These are phyloP conservation scores for Platygyra sinensis DNA, from an alignment of 64 coral and sea anemone genomes.

Conservation along the genomic window DNA sequence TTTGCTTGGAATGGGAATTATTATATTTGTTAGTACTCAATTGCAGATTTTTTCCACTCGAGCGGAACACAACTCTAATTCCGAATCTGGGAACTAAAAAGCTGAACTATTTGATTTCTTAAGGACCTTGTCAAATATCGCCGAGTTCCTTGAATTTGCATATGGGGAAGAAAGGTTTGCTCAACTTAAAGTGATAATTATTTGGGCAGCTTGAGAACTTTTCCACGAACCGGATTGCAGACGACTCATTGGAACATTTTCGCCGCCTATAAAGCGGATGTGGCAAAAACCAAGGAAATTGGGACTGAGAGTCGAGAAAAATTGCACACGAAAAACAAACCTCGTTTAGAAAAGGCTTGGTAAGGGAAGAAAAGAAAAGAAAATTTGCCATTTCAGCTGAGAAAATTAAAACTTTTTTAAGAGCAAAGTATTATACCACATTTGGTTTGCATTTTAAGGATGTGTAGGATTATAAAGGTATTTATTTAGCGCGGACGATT, in stretches of 20 bases:
- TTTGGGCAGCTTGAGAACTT: neutral
- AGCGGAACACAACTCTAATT: neutral
- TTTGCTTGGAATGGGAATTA: neutral
- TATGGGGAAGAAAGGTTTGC: neutral
- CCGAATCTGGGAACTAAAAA: neutral
- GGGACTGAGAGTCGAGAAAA: neutral
- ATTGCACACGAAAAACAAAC: neutral
- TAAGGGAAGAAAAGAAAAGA: neutral
- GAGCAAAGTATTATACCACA: neutral
- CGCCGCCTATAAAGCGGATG: neutral
- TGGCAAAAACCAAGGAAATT: neutral
- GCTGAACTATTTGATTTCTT: neutral
- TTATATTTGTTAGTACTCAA: neutral
- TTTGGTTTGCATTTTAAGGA: no score
- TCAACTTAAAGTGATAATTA: neutral
- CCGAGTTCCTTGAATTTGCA: neutral
- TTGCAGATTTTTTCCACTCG: neutral
- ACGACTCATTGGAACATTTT: neutral
- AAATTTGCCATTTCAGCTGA: neutral
- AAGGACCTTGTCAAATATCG: neutral
- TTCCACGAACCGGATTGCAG: neutral
- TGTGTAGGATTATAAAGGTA: no score
- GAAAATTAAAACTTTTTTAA: neutral
- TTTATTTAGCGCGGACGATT: no score
- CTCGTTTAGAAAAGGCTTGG: neutral